These are phyloP conservation scores for Sebastes trivittatus DNA, from an alignment of 2,797 vertebrate species.

Conservation along the genomic window DNA sequence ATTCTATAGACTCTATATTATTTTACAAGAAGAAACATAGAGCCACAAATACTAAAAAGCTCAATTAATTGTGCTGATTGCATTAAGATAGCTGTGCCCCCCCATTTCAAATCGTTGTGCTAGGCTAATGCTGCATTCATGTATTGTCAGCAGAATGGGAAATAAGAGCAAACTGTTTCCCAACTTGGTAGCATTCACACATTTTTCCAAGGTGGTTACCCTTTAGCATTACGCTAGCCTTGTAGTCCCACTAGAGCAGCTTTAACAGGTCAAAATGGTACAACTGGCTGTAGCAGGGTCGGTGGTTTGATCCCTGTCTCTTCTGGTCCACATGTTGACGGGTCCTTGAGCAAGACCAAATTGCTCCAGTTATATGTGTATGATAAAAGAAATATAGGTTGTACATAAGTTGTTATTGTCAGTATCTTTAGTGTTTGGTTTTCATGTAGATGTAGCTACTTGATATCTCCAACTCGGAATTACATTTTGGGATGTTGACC, in stretches of 20 bases:
- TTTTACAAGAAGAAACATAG: background rate
- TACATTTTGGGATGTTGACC: too few species aligned
- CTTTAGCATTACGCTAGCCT: too few species aligned
- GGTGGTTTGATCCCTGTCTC: background rate
- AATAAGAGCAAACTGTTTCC: background rate
- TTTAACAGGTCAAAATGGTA: background rate
- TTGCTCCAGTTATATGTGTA: background rate
- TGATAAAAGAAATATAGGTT: background rate
- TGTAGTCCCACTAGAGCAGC: background rate
- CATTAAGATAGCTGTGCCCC: background rate
- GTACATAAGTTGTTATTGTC: background rate
- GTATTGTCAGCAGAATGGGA: background rate
- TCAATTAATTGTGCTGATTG: background rate
- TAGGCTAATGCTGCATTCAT: background rate
- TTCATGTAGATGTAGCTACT: background rate
- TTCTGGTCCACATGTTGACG: background rate
- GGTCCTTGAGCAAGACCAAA: background rate
- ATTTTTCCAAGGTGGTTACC: too few species aligned
- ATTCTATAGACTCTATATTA: background rate
- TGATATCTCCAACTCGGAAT: too few species aligned
- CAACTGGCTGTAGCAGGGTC: background rate
- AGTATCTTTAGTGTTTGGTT: background rate
- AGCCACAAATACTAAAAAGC: background rate
- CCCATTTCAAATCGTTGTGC: background rate
- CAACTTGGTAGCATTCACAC: background rate